Base-by-base conservation (phyloP, 1,140 invertebrate species). In the Calephelis virginiensis region DNA sequence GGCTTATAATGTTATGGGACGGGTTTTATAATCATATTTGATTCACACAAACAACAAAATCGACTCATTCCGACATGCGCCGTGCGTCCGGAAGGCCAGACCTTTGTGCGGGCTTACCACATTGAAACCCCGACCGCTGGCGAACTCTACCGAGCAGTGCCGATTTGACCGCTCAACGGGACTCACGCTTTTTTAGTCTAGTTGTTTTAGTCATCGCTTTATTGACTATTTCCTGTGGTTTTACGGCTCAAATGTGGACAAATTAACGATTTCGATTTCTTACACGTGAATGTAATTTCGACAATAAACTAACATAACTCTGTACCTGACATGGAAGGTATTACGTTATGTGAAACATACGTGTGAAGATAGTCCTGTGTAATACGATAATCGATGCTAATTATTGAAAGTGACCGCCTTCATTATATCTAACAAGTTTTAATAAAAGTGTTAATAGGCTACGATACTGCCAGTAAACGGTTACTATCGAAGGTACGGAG, bases 151-250 rank as follows among this genome's bases (percentile, higher is more conserved):
- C 89, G 86, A 91, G 64, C 77, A 91, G 85, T 89, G 71, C 86
- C 89, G 89, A 89, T 71, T 66, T 70, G 65, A 70, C 69, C 70
- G 63, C 71, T 71, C 67, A 63, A 61, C 69, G 69, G 81, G 76
- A 74, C 67, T 74, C 75, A 81, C 86, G 79, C 72, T 74, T 64
- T 78, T 68, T 69, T 76, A n/a, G n/a, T n/a, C n/a, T n/a, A n/a
- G n/a, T n/a, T n/a, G n/a, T n/a, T n/a, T n/a, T n/a, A 73, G 78
- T 76, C 72, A 67, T 68, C 72, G 72, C 71, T 78, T 81, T 87
- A 89, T 88, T 90, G 83, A 89, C 81, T 73, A 83, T 85, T 89
- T 89, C 80, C 79, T 85, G 68, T 67, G 67, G 72, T 73, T 80
- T 78, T 81, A 66, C 71, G 64, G 38, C 45, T 28, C 66, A 66